These are phyloP conservation scores for Onychorhynchus coronatus DNA, from an alignment of 2,113 vertebrate genomes.

Conservation along the genomic window DNA sequence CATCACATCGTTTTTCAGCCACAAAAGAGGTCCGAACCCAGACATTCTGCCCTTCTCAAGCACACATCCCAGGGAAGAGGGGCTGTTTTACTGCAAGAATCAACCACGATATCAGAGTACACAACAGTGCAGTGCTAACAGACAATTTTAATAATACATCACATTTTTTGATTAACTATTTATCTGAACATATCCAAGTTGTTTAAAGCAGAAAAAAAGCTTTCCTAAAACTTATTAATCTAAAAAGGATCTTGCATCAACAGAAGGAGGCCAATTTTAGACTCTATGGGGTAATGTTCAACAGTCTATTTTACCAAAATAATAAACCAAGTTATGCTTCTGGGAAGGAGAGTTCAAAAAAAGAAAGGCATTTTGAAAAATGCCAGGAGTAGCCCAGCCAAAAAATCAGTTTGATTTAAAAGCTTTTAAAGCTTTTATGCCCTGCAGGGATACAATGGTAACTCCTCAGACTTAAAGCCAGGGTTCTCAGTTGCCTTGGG, in stretches of 20 bases:
- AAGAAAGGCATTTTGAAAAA: background rate
- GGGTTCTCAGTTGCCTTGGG: background rate
- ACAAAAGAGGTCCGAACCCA: background rate
- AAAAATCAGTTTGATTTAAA: background rate
- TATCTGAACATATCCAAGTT: background rate
- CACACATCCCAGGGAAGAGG: fast-evolving
- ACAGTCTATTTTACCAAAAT: background rate
- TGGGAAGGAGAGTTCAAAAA: background rate
- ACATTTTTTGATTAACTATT: background rate
- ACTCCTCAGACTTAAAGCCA: background rate
- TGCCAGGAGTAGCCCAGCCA: background rate
- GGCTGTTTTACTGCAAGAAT: background rate
- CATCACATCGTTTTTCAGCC: background rate
- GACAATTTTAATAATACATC: background rate
- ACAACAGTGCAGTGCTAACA: background rate
- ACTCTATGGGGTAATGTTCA: background rate
- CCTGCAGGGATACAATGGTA: background rate
- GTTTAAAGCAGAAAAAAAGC: background rate
- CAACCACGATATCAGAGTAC: background rate
- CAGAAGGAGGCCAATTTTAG: background rate
- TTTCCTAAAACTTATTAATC: background rate
- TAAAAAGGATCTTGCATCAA: background rate
- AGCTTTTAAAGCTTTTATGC: background rate
- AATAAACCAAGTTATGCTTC: background rate
- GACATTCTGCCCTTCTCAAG: background rate